Base-by-base conservation (phyloP, 2,888 invertebrate species). In the Caenorhabditis becei region DNA sequence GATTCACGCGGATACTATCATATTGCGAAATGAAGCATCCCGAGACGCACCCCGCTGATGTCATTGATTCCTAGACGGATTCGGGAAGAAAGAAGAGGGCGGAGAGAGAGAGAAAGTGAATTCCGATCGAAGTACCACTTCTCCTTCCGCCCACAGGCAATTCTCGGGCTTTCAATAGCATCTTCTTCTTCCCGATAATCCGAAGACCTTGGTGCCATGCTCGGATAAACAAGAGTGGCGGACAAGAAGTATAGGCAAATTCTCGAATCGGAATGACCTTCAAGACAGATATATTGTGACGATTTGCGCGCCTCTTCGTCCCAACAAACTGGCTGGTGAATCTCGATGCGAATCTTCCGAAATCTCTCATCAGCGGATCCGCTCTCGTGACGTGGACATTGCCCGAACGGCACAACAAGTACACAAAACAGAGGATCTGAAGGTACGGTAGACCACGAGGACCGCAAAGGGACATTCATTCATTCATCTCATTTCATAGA, bases 271-370 rank as follows among this genome's bases (percentile, higher is more conserved):
- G 65, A 63, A 28, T 72, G 72, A 72, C 72, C 72, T 72, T 72
- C 72, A 72, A 37, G 56, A 72, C 72, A 72, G 72, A 72, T 72
- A 72, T 72, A 72, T 72, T 72, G 72, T 72, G 65, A 72, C 72
- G 72, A 72, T 72, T 72, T 72, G 72, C 65, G 63, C 63, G 56
- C 51, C 65, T 65, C 44, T 63, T 35, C 47, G 20, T 47, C 58
- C 54, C 54, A 41, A 61, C 59, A 61, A 32, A 51, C 61, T 66
- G 51, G 37, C 59, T 58, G 49, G 28, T 20, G 56, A 56, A 56
- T 56, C 56, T 56, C 56, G 56, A 28, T 32, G 35, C 56, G 56
- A 56, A 56, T 56, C 56, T 56, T 56, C 56, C 56, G 56, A 56
- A 56, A 56, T 56, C 56, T 51, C 56, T n/a, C 47, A 18, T 18